Percentiles rank a stretch among this genome's conserved stretches.
phyloP scores from a whole-genome alignment of 2,797 vertebrate genomes.

The Protosalanx chinensis region DNA sequence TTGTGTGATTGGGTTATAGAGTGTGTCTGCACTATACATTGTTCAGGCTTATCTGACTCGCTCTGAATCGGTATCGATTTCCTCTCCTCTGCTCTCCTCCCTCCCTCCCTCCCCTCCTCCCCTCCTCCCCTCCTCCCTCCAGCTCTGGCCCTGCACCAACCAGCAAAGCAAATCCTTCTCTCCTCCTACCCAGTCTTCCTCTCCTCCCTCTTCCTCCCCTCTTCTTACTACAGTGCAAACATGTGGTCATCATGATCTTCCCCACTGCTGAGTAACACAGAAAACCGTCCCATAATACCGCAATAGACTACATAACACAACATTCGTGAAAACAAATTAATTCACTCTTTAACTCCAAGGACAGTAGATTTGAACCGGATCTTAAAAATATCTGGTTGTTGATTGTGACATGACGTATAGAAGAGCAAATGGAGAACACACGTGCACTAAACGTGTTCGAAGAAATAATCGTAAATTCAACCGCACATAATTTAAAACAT shows the following conservation, averaged over 20 bases:
- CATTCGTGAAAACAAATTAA: no score
- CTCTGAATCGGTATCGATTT: slow-evolving; percentile 85
- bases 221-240: slow-evolving; percentile 40
- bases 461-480: no score
- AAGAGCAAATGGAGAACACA: neutral
- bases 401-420: neutral
- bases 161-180: slow-evolving; percentile 42
- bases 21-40: slow-evolving; percentile 79
- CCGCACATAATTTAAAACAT: no score
- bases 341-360: no score
- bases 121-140: slow-evolving; percentile 19
- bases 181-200: no score
- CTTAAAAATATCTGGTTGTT: no score
- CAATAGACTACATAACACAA: no score
- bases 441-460: neutral
- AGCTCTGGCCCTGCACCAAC: slow-evolving; percentile 53
- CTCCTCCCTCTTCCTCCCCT: slow-evolving; percentile 15
- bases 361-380: neutral
- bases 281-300: no score
- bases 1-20: slow-evolving; percentile 74
- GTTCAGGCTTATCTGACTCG: slow-evolving; percentile 82
- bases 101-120: slow-evolving; percentile 41
- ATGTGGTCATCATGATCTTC: slow-evolving; percentile 14
- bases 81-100: slow-evolving; percentile 74
- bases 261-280: no score